Evolutionary conservation across 2,113 vertebrate genomes (phyloP).

Genomic region (Siphamia tubifer): DNA sequence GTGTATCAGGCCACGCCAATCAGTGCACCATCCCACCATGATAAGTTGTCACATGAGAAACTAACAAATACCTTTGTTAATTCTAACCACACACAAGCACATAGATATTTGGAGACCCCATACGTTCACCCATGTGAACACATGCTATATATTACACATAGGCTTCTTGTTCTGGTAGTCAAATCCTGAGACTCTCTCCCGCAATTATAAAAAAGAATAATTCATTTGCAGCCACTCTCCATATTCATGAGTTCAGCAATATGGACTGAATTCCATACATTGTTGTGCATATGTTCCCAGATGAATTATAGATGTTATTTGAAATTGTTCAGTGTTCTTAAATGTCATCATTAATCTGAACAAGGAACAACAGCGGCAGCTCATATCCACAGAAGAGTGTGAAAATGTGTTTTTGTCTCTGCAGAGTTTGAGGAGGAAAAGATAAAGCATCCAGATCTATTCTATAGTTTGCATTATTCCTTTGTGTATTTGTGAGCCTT

Average conservation of each 20-base stretch:
- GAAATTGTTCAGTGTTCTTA: conserved; percentile 69
- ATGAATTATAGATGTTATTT: conserved; percentile 70
- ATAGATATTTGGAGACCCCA: background rate
- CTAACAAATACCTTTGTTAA: conserved; percentile 38
- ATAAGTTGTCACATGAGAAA: conserved; percentile 23
- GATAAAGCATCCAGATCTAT: conserved; percentile 50
- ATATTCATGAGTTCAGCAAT: conserved; percentile 57
- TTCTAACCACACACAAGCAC: background rate
- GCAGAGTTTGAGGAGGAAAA: conserved; percentile 44
- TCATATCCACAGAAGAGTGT: conserved; percentile 30
- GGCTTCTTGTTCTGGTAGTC: conserved; percentile 14
- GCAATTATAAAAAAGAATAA: conserved; percentile 65
- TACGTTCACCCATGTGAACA: background rate
- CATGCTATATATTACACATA: conserved; percentile 2
- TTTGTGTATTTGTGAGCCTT: conserved; percentile 41
- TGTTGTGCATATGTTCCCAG: conserved; percentile 38
- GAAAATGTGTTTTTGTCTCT: conserved; percentile 44
- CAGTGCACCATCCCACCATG: conserved; percentile 5
- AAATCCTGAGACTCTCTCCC: conserved; percentile 43
- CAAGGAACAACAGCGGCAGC: conserved; percentile 34
- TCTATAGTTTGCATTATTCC: conserved; percentile 47
- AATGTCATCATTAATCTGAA: conserved; percentile 72
- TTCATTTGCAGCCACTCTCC: conserved; percentile 48
- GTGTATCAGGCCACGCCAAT: conserved; percentile 18
- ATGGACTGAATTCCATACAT: conserved; percentile 45